Evolutionary conservation across 2,888 invertebrate species (phyloP), one percentile per base, ranked within the genome.

Genomic region (Phyllotreta striolata): DNA sequence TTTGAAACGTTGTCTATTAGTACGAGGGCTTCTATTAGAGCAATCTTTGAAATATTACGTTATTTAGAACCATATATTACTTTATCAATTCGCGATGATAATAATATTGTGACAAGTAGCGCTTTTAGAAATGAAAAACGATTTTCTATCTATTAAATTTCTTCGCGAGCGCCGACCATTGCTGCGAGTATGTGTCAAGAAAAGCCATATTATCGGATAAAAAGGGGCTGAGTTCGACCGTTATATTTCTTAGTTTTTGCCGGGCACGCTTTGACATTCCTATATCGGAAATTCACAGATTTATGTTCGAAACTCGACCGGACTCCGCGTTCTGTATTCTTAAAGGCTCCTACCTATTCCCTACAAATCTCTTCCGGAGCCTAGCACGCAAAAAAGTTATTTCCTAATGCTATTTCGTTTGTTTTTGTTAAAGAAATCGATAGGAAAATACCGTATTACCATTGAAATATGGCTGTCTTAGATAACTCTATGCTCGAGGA

Each of bases 311-410:
- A 61, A 61, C 55, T 59, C 62, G 58, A 56, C 47, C 64, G 61
- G 58, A 62, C 46, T 58, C 51, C 63, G n/a, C n/a, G 61, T 62
- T 66, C 66, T 39, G 57, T 55, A 66, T 67, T 67, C 66, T 64
- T 64, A 55, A 62, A 61, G 56, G 67, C 58, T 61, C 66, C 65
- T 61, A 57, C 58, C 65, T 62, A 66, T 69, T 66, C 58, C 56
- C 65, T 64, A 68, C 70, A 70, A 70, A 70, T 70, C 70, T 68
- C 61, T 68, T 69, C 69, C 69, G 66, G 64, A 39, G 55, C 64
- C 44, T 44, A 41, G 63, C 66, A 66, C 64, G 67, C 69, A 69
- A 69, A 69, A 69, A 69, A 69, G 63, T 67, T 69, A 66, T 67
- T 69, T 66, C 63, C 63, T 67, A 64, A 62, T 67, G 66, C 55